A percentile compares a stretch with the other conserved stretches of the same genome.
These are phyloP conservation scores for Tolypeutes matacus DNA, from an alignment of 2,797 vertebrate species.

Conservation along the genomic window DNA sequence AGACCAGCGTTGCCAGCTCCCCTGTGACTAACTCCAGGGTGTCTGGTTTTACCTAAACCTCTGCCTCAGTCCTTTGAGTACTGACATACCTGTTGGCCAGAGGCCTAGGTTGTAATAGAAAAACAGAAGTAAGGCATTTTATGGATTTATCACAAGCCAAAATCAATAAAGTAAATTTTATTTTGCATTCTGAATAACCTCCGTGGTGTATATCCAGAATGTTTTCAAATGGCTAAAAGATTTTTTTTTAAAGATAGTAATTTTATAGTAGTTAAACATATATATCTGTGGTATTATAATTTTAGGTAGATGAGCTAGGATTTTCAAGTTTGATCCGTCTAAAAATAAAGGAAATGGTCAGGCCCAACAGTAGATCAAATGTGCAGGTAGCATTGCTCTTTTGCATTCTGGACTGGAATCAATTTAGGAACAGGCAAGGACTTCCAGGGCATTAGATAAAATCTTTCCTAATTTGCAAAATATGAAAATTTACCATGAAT, in stretches of 20 bases:
- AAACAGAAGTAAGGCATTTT: too few species aligned
- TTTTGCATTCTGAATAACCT: neutral
- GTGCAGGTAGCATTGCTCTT: neutral
- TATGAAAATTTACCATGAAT: neutral
- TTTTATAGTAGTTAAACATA: neutral
- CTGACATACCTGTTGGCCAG: too few species aligned
- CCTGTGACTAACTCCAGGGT: too few species aligned
- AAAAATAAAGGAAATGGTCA: neutral
- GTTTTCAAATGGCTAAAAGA: neutral
- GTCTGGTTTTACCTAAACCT: too few species aligned
- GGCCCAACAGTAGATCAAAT: neutral
- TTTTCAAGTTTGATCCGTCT: neutral
- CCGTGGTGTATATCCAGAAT: neutral
- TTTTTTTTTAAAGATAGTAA: neutral
- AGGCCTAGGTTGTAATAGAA: too few species aligned
- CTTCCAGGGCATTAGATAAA: neutral
- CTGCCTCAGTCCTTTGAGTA: too few species aligned
- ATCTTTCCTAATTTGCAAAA: neutral
- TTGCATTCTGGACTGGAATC: neutral
- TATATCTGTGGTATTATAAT: too few species aligned
- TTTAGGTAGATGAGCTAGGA: neutral
- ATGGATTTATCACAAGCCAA: too few species aligned
- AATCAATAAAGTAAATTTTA: too few species aligned
- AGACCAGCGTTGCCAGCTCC: too few species aligned
- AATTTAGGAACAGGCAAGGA: neutral